Evolutionary conservation across 1,140 invertebrate species (phyloP).

Genomic region (Sycobia sp.): DNA sequence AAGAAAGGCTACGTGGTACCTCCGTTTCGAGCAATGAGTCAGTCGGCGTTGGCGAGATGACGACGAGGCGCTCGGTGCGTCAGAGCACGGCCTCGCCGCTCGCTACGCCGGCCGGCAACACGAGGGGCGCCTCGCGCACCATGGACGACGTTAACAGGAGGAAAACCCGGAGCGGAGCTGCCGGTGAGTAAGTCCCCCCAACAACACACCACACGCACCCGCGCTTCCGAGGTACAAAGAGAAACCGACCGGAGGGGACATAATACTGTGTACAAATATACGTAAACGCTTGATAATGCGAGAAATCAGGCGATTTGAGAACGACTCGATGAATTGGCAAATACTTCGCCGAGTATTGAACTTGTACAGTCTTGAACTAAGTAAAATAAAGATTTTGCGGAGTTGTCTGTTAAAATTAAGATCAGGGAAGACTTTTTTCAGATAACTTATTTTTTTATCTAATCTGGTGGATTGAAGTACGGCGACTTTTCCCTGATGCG

Average conservation of each 20-base stretch:
- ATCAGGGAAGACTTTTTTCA: too few species aligned
- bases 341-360: too few species aligned
- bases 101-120: slow-evolving; percentile 58
- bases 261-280: background rate
- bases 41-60: slow-evolving; percentile 40
- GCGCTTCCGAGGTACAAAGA: background rate
- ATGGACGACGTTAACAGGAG: slow-evolving; percentile 59
- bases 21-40: slow-evolving; percentile 55
- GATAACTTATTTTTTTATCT: too few species aligned
- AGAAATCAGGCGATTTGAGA: background rate
- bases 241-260: background rate
- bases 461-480: background rate
- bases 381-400: too few species aligned
- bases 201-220: background rate
- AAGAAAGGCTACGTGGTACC: slow-evolving; percentile 57
- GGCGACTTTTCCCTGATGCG: background rate
- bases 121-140: slow-evolving; percentile 57
- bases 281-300: background rate
- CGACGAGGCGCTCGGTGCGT: slow-evolving; percentile 56
- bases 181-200: slow-evolving; percentile 55
- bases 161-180: slow-evolving; percentile 61
- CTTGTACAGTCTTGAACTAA: too few species aligned
- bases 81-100: slow-evolving; percentile 58
- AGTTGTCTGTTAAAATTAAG: too few species aligned
- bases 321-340: too few species aligned